Conservation (phyloP, 2,797 vertebrate genomes). For the Crenuchus spilurus region DNA sequence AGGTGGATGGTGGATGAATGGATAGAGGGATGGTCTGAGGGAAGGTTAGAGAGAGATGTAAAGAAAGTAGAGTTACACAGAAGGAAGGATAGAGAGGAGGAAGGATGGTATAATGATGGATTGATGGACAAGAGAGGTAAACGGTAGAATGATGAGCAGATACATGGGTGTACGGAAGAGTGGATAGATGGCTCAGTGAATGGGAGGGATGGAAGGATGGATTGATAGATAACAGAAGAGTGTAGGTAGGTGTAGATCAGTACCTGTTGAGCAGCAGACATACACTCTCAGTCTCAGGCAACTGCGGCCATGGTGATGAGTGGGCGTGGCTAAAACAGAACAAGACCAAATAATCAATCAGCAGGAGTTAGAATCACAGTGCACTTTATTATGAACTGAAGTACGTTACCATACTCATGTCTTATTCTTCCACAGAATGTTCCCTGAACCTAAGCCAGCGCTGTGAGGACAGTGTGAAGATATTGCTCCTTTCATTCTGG, state of each 20-base stretch:
- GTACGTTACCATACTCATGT: background rate
- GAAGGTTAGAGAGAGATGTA: too few relatives aligned
- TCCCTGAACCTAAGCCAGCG: background rate
- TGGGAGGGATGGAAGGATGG: background rate
- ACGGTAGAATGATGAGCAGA: too few relatives aligned
- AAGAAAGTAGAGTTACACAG: too few relatives aligned
- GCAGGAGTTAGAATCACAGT: background rate
- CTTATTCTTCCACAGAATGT: too few relatives aligned
- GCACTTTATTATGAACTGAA: background rate
- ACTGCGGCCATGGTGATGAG: constrained; percentile 89
- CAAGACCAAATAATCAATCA: constrained; percentile 14
- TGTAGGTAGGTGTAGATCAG: constrained; percentile 54
- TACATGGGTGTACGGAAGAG: background rate
- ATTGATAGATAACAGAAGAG: background rate
- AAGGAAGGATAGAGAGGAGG: too few relatives aligned
- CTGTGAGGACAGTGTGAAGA: background rate
- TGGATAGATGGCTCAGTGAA: background rate
- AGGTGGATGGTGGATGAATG: too few relatives aligned
- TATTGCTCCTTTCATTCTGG: background rate
- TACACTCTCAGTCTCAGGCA: constrained; percentile 95
- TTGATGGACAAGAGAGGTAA: too few relatives aligned
- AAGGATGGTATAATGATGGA: too few relatives aligned
- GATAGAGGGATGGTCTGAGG: too few relatives aligned
- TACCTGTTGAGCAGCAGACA: constrained; percentile 93
- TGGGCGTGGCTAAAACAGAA: constrained; percentile 83